These are phyloP conservation scores for Puma concolor DNA, from an alignment of 2,113 vertebrate genomes.

Conservation along the genomic window DNA sequence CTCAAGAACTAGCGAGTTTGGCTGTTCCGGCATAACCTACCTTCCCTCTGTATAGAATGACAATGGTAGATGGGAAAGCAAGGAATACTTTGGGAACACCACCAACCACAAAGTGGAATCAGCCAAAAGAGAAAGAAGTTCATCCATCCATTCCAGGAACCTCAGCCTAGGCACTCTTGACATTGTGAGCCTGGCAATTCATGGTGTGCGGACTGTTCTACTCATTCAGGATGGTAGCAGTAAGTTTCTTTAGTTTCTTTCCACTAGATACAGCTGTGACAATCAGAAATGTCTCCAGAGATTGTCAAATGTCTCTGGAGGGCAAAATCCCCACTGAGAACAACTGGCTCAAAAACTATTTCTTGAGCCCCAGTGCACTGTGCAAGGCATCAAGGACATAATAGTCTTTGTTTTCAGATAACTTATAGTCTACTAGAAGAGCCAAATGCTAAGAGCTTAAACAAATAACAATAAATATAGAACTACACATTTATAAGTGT, in stretches of 20 bases:
- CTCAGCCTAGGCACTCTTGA: not conserved
- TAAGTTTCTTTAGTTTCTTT: not conserved
- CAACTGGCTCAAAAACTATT: not conserved
- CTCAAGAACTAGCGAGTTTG: not conserved
- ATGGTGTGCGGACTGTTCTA: not conserved
- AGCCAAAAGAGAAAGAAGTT: slow-evolving; percentile 60
- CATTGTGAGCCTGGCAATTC: not conserved
- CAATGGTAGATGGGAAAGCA: slow-evolving; percentile 68
- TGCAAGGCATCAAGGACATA: not conserved
- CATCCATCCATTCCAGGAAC: slow-evolving; percentile 47
- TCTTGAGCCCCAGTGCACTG: not conserved
- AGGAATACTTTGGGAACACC: slow-evolving; percentile 71
- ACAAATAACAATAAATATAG: not conserved
- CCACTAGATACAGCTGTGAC: not conserved
- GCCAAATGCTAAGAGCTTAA: not conserved
- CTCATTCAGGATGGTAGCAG: not conserved
- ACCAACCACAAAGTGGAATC: slow-evolving; percentile 66
- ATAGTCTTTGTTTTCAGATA: not conserved
- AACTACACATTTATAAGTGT: not conserved
- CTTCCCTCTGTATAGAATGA: slow-evolving; percentile 63
- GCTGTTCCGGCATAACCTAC: slow-evolving; percentile 70
- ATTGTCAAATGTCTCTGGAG: not conserved
- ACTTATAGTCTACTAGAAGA: not conserved
- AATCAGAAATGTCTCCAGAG: not conserved
- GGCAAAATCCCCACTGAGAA: not conserved